Conservation (phyloP, 2,113 vertebrate species). For the Orthonyx spaldingii region DNA sequence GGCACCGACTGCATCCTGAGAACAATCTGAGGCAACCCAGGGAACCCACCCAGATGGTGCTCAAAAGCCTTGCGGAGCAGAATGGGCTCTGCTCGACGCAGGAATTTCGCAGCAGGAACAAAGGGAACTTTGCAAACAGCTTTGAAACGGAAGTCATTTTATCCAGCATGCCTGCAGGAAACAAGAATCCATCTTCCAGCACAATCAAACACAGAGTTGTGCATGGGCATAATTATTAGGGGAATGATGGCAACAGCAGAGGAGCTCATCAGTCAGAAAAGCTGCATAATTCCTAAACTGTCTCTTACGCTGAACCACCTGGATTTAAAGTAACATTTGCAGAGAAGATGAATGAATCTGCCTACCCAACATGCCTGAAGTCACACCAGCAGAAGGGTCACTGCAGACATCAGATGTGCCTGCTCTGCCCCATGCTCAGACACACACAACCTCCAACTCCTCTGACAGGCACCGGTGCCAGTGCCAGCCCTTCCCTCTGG, state of each 20-base stretch:
- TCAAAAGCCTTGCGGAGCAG: background rate
- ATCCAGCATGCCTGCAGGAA: conserved; percentile 46
- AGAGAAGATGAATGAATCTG: background rate
- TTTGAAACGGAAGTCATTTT: conserved; percentile 16
- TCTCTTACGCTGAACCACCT: conserved; percentile 25
- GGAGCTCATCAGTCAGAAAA: conserved; percentile 41
- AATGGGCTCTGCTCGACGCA: background rate
- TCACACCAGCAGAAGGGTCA: background rate
- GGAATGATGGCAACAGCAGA: conserved; percentile 1
- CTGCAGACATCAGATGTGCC: background rate
- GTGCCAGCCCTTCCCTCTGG: background rate
- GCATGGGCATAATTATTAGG: conserved; percentile 40
- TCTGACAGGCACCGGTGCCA: fast-evolving
- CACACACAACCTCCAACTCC: background rate
- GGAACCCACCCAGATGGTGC: background rate
- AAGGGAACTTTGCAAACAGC: conserved; percentile 10
- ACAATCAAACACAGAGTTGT: conserved; percentile 32
- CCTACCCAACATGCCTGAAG: background rate
- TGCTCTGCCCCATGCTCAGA: fast-evolving
- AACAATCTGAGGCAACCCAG: background rate
- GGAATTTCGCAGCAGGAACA: conserved; percentile 30
- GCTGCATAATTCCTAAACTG: conserved; percentile 5
- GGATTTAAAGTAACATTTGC: conserved; percentile 25
- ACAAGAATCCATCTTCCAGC: conserved; percentile 18
- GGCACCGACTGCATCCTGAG: background rate